Base-by-base conservation (phyloP, 30 jellyfish, hydroid and myxozoan species). In the Chrysaora quinquecirrha region DNA sequence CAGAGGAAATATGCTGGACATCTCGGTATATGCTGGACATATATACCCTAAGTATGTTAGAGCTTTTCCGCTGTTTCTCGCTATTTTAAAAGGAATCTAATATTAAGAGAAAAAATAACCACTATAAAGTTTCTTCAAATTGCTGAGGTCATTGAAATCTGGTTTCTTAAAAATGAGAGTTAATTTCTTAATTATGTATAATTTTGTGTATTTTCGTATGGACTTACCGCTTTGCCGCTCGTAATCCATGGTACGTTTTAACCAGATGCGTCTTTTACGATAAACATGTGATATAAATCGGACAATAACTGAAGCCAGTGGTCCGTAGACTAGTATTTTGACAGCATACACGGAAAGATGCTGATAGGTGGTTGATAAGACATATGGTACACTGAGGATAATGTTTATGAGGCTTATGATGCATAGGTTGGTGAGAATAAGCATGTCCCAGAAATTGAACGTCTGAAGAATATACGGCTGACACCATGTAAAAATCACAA, bases 391-490 rank as follows among this genome's bases (percentile, higher is more conserved):
- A 32, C 90, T 68, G 63, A 80, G 89, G 20, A 86, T 86, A 60
- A 93, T 47, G 35, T 93, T 76, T 24, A 93, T 86, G 43, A 93
- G 43, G 34, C 96, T 86, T 62, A 93, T 76, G 0, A 93, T 22
- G 60, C 96, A 76, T 95, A 93, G 70, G 67, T 86, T 77, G 4
- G 91, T 71, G n/a, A 93, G 83, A 25, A 93, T 29, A 1, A 85
- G 56, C 14, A 66, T 68, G 79, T 93, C 98, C 98, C 98, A 93
- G 31, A 86, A 87, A 56, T 93, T 93, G 91, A 82, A 62, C 30
- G 98, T 62, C 92, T 90, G 70, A 20, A 80, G 32, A 70, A 76
- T 78, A 79, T 93, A 93, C 0, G 98, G 98, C 47, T 93, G 96
- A 71, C 64, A 85, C 87, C 91, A 72, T 34, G 91, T 46, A 61